These are phyloP conservation scores for Callionymus lyra DNA, from an alignment of 2,113 vertebrate genomes.

Conservation along the genomic window DNA sequence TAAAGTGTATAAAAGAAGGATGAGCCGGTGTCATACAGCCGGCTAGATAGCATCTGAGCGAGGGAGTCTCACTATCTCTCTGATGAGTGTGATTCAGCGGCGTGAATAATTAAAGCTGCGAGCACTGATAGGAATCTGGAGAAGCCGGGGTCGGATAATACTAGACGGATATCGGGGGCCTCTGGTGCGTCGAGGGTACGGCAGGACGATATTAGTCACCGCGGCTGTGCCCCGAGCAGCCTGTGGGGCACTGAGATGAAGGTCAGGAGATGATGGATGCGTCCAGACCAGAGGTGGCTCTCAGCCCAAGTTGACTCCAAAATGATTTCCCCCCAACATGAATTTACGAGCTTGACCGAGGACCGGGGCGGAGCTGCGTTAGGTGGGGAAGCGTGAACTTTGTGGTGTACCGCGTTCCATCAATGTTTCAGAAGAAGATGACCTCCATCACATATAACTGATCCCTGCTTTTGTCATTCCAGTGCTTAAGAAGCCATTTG, in stretches of 20 bases:
- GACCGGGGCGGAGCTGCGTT: neutral
- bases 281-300: slow-evolving; percentile 20
- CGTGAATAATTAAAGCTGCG: slow-evolving; percentile 64
- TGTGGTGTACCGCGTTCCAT: too few relatives aligned
- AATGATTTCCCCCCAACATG: slow-evolving; percentile 49
- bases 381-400: too few relatives aligned
- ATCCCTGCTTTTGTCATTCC: too few relatives aligned
- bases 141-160: slow-evolving; percentile 46
- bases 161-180: slow-evolving; percentile 41
- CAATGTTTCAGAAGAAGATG: too few relatives aligned
- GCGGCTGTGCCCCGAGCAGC: slow-evolving; percentile 26
- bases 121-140: slow-evolving; percentile 59
- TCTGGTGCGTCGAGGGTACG: slow-evolving; percentile 31
- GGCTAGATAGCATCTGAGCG: slow-evolving; percentile 32
- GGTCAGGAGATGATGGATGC: slow-evolving; percentile 57
- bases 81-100: slow-evolving; percentile 54
- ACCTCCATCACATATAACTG: too few relatives aligned
- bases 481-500: too few relatives aligned
- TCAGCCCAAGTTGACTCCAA: slow-evolving; percentile 38
- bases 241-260: slow-evolving; percentile 36
- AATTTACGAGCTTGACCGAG: slow-evolving; percentile 37
- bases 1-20: slow-evolving; percentile 18
- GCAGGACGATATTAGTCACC: slow-evolving; percentile 46
- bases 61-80: slow-evolving; percentile 26
- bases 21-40: slow-evolving; percentile 27